Percentiles rank a stretch among this genome's conserved stretches.
These are phyloP conservation scores for Brachyrhaphis roseni DNA, from an alignment of 2,797 vertebrate genomes.

Conservation along the genomic window DNA sequence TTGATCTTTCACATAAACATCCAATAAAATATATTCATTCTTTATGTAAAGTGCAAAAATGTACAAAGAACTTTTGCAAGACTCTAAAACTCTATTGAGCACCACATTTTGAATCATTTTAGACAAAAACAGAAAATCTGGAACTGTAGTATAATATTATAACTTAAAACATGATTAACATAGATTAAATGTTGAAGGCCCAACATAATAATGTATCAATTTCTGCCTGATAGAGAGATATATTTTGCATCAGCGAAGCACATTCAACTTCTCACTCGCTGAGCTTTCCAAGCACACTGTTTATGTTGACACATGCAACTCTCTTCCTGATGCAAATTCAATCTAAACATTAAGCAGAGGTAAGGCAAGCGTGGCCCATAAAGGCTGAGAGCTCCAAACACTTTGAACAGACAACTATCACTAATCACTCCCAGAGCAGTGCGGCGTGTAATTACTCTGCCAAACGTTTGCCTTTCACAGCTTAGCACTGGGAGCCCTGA, in stretches of 20 bases:
- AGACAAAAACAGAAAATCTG: not conserved
- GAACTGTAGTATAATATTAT: not conserved
- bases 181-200: slow-evolving; percentile 6
- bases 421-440: slow-evolving; percentile 86
- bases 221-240: slow-evolving; percentile 18
- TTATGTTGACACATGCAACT: slow-evolving; percentile 76
- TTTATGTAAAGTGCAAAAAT: not conserved
- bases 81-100: slow-evolving; percentile 4
- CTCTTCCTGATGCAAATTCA: slow-evolving; percentile 79
- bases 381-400: slow-evolving; percentile 78
- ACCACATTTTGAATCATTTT: slow-evolving; percentile 15
- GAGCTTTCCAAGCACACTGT: slow-evolving; percentile 56
- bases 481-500: slow-evolving; percentile 83
- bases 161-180: not conserved
- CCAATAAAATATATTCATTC: not conserved
- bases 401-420: slow-evolving; percentile 84
- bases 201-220: slow-evolving; percentile 12
- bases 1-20: not conserved
- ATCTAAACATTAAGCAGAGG: slow-evolving; percentile 77
- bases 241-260: slow-evolving; percentile 37
- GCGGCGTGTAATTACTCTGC: slow-evolving; percentile 84
- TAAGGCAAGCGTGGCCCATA: slow-evolving; percentile 79
- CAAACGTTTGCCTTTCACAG: slow-evolving; percentile 85
- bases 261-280: slow-evolving; percentile 30
- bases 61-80: not conserved